Percentiles rank a stretch among this genome's conserved stretches.
Conservation (phyloP, 2,113 vertebrate genomes). For the Cariama cristata region DNA sequence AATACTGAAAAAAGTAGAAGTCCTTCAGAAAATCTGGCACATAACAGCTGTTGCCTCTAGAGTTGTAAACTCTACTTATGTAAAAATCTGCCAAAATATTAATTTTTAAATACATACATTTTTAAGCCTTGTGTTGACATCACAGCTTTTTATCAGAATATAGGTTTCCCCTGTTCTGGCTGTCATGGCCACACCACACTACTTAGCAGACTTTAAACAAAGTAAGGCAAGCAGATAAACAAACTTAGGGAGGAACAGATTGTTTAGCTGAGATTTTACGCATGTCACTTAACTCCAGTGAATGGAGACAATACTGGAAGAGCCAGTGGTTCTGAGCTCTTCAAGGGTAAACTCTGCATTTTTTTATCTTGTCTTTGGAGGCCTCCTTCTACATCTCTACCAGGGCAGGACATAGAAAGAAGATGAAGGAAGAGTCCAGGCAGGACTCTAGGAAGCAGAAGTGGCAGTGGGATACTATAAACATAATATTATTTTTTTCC, state of each 20-base stretch:
- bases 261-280: constrained; percentile 6
- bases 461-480: not conserved
- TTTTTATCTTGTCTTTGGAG: not conserved
- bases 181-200: not conserved
- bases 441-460: not conserved
- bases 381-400: not conserved
- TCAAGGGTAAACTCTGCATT: not conserved
- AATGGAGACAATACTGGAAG: not conserved
- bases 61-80: not conserved
- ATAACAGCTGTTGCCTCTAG: not conserved
- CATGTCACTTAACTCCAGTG: not conserved
- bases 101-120: not conserved
- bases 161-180: not conserved
- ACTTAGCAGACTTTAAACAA: constrained; percentile 4
- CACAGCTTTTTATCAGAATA: not conserved
- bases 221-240: not conserved
- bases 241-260: not conserved
- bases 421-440: not conserved
- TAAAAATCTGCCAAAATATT: not conserved
- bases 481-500: not conserved
- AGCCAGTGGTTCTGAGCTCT: not conserved
- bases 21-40: not conserved
- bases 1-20: not conserved
- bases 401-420: not conserved
- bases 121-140: not conserved